These are phyloP conservation scores for Pavo muticus DNA, from an alignment of 2,113 vertebrate species.

Conservation along the genomic window DNA sequence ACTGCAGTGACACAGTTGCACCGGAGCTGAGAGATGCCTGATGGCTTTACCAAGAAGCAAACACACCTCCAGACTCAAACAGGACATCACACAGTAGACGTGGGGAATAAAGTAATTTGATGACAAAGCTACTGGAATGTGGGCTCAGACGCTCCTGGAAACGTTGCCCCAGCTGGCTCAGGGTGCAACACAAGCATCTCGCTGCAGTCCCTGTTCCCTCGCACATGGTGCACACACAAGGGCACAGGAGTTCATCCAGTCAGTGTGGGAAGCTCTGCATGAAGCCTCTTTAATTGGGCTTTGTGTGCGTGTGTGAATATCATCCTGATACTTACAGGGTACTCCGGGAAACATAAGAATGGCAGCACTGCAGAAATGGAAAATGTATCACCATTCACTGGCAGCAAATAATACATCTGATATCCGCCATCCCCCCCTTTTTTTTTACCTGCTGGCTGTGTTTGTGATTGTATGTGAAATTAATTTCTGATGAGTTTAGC, in stretches of 20 bases:
- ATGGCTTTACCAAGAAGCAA: background rate
- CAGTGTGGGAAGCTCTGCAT: slow-evolving; percentile 1
- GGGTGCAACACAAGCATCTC: background rate
- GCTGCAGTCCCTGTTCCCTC: background rate
- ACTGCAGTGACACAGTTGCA: background rate
- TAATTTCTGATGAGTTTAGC: slow-evolving; percentile 37
- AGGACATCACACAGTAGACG: background rate
- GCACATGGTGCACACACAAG: background rate
- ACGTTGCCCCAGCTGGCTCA: background rate
- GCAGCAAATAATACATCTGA: slow-evolving; percentile 11
- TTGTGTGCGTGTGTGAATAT: background rate
- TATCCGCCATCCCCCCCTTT: background rate
- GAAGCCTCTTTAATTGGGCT: slow-evolving; percentile 21
- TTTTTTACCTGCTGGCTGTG: background rate
- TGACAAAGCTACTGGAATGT: background rate
- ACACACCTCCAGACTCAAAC: background rate
- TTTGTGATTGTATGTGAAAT: slow-evolving; percentile 8
- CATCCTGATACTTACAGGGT: background rate
- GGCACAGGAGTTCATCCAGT: background rate
- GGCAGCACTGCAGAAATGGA: slow-evolving; percentile 10
- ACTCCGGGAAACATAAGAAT: background rate
- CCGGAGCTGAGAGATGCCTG: background rate
- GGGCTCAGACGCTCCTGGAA: background rate
- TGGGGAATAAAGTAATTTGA: background rate
- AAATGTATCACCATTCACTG: slow-evolving; percentile 24